Evolutionary conservation across 2,888 invertebrate genomes (phyloP).

Genomic region (Pimpla rufipes): DNA sequence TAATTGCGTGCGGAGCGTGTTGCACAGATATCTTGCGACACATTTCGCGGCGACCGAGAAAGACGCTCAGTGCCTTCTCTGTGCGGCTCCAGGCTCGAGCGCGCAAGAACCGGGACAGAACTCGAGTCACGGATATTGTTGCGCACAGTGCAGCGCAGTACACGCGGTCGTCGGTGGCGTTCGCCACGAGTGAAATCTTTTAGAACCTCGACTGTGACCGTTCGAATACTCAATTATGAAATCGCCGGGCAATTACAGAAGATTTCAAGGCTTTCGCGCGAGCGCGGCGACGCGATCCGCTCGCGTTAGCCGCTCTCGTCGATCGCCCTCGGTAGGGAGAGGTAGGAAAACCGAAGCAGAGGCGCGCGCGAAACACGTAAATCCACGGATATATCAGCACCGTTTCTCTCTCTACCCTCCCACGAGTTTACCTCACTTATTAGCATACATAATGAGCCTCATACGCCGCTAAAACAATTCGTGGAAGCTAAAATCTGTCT

Average conservation of each 20-base stretch:
- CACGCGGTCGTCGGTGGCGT: not conserved
- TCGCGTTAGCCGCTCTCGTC: constrained; percentile 31
- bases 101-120: constrained; percentile 7
- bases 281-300: constrained; percentile 32
- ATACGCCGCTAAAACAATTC: constrained; percentile 15
- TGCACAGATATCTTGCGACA: constrained; percentile 44
- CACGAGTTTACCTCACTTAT: not conserved
- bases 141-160: not conserved
- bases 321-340: constrained; percentile 11
- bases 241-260: constrained; percentile 78
- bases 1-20: constrained; percentile 58
- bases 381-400: not conserved
- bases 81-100: not conserved
- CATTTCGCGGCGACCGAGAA: constrained; percentile 36
- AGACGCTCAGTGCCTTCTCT: constrained; percentile 3
- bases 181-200: constrained; percentile 52
- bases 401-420: not conserved
- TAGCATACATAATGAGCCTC: not conserved
- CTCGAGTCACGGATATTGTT: constrained; percentile 19
- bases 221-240: constrained; percentile 76
- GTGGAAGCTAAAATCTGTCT: not conserved
- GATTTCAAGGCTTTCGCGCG: constrained; percentile 77
- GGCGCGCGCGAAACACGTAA: not conserved
- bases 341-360: constrained; percentile 1
- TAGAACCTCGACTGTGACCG: constrained; percentile 64